Evolutionary conservation across 2,797 vertebrate genomes (phyloP).

Genomic region (Hoplostethus atlanticus): DNA sequence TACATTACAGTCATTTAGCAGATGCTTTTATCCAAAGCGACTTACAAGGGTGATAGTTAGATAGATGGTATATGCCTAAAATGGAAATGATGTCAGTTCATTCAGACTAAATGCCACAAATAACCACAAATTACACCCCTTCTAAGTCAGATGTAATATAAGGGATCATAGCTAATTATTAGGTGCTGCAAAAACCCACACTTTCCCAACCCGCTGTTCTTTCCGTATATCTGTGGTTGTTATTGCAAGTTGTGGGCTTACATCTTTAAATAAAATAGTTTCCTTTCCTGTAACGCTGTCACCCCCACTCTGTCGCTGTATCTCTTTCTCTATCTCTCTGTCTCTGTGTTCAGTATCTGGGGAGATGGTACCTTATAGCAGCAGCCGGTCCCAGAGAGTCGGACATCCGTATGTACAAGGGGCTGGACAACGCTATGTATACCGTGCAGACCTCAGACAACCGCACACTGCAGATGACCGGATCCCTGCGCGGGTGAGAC

Average conservation of each 20-base stretch:
- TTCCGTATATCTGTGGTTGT: slow-evolving; percentile 50
- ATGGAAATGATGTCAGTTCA: no score
- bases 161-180: neutral
- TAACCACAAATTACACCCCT: no score
- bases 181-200: neutral
- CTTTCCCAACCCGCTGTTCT: slow-evolving; percentile 48
- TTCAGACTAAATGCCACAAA: no score
- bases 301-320: neutral
- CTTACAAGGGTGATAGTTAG: no score
- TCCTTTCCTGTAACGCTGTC: neutral
- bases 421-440: slow-evolving; percentile 63
- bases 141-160: no score
- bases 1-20: no score
- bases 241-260: slow-evolving; percentile 27
- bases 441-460: slow-evolving; percentile 46
- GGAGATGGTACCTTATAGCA: slow-evolving; percentile 70
- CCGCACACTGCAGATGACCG: slow-evolving; percentile 58
- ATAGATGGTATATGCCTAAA: no score
- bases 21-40: no score
- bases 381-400: slow-evolving; percentile 59
- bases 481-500: slow-evolving; percentile 63
- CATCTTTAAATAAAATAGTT: slow-evolving; percentile 13
- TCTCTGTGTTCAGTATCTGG: slow-evolving; percentile 59
- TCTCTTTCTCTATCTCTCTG: neutral
- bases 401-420: slow-evolving; percentile 58